A percentile compares a stretch with the other conserved stretches of the same genome.
Conservation (phyloP, 2,113 vertebrate species). For the Cervus canadensis region DNA sequence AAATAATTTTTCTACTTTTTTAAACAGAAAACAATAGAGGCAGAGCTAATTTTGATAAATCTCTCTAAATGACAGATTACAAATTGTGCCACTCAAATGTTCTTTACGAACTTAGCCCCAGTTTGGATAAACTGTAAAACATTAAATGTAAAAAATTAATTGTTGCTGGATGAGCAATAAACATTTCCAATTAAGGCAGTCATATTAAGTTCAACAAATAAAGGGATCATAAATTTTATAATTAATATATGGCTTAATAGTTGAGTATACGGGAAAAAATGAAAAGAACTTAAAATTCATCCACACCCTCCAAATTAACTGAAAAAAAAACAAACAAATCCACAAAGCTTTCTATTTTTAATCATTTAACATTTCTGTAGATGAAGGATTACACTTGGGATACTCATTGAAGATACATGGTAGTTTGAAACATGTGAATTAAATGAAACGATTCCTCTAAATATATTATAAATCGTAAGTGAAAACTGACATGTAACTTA, state of each 20-base stretch:
- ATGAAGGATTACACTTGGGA: background rate
- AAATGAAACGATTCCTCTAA: background rate
- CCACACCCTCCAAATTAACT: background rate
- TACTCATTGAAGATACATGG: background rate
- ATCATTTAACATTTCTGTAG: background rate
- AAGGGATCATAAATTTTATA: background rate
- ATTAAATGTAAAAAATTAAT: background rate
- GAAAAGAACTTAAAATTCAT: background rate
- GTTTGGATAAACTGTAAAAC: background rate
- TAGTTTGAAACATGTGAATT: background rate
- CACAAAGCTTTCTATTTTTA: conserved; percentile 3
- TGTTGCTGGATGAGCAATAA: background rate
- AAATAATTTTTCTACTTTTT: background rate
- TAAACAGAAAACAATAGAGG: background rate
- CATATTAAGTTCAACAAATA: background rate
- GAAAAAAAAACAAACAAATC: background rate
- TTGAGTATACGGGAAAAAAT: background rate
- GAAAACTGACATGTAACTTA: background rate
- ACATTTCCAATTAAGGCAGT: background rate
- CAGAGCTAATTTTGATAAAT: background rate
- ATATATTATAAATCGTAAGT: background rate
- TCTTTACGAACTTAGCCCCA: background rate
- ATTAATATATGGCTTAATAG: background rate
- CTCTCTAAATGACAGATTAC: background rate
- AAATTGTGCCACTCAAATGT: background rate